These are phyloP conservation scores for Orchestes rusci DNA, from an alignment of 2,888 invertebrate genomes.

Conservation along the genomic window DNA sequence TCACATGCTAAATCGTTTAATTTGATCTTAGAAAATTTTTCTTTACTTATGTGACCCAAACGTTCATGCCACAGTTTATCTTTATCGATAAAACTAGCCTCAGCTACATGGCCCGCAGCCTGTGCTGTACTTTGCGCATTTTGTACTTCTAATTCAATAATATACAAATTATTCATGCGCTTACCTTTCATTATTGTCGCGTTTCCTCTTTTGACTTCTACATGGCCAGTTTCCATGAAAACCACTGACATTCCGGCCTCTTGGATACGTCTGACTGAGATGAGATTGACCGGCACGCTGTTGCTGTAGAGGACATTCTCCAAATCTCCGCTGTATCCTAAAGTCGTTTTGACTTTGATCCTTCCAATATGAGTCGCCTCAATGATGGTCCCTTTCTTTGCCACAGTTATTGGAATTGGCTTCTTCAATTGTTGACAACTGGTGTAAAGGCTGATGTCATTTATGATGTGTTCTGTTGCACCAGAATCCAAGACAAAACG, in stretches of 20 bases:
- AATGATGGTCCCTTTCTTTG: constrained; percentile 5
- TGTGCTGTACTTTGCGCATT: constrained; percentile 8
- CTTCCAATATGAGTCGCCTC: constrained; percentile 30
- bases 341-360: constrained; percentile 23
- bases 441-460: constrained; percentile 4
- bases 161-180: constrained; percentile 7
- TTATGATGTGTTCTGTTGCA: constrained; percentile 13
- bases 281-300: constrained; percentile 33
- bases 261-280: constrained; percentile 18
- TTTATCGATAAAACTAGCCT: constrained; percentile 9
- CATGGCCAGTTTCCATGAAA: constrained; percentile 14
- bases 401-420: constrained; percentile 11
- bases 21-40: constrained; percentile 6
- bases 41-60: constrained; percentile 2
- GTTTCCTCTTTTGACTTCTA: constrained; percentile 11
- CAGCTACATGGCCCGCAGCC: constrained; percentile 6
- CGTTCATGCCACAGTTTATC: constrained; percentile 13
- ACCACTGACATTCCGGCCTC: constrained; percentile 18
- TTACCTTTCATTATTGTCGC: constrained; percentile 6
- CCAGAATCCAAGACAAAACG: constrained; percentile 13
- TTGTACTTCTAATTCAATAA: constrained; percentile 9
- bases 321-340: constrained; percentile 14
- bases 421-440: constrained; percentile 4
- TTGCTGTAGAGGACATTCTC: constrained; percentile 30
- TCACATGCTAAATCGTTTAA: neutral